A percentile compares a stretch with the other conserved stretches of the same genome.
Evolutionary conservation across 2,888 invertebrate genomes (phyloP).

Genomic region (Sesia apiformis): DNA sequence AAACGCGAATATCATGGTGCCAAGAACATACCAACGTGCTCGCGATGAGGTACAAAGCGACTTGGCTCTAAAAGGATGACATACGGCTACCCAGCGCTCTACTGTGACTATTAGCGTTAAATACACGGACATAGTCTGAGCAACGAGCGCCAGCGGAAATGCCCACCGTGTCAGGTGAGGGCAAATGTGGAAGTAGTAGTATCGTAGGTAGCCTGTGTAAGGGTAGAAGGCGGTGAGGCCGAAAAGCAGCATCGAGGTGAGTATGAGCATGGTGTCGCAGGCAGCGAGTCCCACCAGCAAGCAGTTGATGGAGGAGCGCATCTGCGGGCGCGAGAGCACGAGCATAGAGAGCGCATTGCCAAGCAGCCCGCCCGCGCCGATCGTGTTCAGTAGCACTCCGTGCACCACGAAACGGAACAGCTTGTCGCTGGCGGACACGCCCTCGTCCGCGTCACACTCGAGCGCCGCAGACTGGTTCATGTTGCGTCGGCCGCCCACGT

Average conservation of each 20-base stretch:
- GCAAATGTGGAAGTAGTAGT: slow-evolving; percentile 85
- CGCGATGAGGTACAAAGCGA: slow-evolving; percentile 92
- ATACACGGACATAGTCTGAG: slow-evolving; percentile 96
- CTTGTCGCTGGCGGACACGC: slow-evolving; percentile 60
- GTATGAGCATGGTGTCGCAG: slow-evolving; percentile 92
- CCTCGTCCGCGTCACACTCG: slow-evolving; percentile 51
- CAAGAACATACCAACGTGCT: slow-evolving; percentile 88
- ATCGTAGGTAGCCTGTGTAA: slow-evolving; percentile 84
- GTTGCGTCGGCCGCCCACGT: slow-evolving; percentile 15
- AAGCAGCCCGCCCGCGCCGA: slow-evolving; percentile 88
- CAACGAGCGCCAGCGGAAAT: slow-evolving; percentile 88
- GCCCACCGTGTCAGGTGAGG: slow-evolving; percentile 86
- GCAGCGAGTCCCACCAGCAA: slow-evolving; percentile 93
- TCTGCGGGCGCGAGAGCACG: slow-evolving; percentile 92
- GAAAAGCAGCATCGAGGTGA: slow-evolving; percentile 89
- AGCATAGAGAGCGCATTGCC: slow-evolving; percentile 94
- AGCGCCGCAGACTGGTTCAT: slow-evolving; percentile 9
- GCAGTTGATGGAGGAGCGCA: slow-evolving; percentile 97
- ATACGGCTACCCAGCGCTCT: slow-evolving; percentile 95
- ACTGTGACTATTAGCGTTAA: slow-evolving; percentile 91
- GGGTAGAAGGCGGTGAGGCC: slow-evolving; percentile 90
- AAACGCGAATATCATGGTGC: slow-evolving; percentile 85
- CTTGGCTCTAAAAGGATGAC: slow-evolving; percentile 90
- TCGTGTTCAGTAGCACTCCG: slow-evolving; percentile 85
- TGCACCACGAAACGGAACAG: slow-evolving; percentile 87